Conservation (phyloP, 2,113 vertebrate species). For the Heliornis fulica region DNA sequence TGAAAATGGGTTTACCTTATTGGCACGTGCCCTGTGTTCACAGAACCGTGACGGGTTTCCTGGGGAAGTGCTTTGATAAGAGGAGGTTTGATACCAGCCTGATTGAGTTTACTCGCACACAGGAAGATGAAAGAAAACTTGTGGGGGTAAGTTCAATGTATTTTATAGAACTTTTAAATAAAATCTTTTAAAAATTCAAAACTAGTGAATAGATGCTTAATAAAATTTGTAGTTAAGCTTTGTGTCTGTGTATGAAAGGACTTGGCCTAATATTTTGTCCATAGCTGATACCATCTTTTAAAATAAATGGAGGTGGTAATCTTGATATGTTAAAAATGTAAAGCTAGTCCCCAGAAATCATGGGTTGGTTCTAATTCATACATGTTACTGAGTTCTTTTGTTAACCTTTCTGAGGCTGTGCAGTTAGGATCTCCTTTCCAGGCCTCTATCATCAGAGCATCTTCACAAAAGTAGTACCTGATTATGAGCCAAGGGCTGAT, state of each 20-base stretch:
- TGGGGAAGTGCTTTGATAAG: background rate
- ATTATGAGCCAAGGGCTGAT: background rate
- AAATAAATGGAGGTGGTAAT: background rate
- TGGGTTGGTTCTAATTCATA: background rate
- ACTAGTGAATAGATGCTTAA: background rate
- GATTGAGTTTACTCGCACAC: background rate
- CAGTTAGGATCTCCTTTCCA: background rate
- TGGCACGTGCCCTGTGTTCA: background rate
- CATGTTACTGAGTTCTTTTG: background rate
- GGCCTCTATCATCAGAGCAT: background rate
- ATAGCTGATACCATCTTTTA: background rate
- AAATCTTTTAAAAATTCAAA: background rate
- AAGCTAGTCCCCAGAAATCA: background rate
- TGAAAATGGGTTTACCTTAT: conserved; percentile 34
- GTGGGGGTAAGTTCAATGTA: background rate
- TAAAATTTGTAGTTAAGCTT: background rate
- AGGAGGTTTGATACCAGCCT: background rate
- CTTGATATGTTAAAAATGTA: background rate
- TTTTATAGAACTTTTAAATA: background rate
- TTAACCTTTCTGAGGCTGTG: background rate
- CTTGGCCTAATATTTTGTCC: background rate
- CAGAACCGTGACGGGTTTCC: background rate
- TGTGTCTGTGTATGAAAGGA: background rate
- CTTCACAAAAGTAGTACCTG: background rate
- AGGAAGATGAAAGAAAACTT: background rate